phyloP scores from a whole-genome alignment of 2,113 vertebrate genomes.

The Heterotis niloticus region DNA sequence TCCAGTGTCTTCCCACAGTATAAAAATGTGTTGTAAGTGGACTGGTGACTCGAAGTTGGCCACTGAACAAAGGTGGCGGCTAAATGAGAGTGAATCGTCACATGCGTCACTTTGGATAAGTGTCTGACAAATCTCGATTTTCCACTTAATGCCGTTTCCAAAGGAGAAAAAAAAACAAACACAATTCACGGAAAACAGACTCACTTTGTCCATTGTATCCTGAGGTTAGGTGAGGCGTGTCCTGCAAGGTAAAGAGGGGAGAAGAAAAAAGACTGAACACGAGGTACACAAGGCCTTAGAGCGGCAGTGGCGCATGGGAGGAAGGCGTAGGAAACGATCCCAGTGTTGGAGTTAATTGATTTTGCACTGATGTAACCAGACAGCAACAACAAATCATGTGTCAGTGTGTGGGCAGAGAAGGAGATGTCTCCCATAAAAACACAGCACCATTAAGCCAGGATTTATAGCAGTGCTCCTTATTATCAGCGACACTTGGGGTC shows the following conservation, averaged over 20 bases:
- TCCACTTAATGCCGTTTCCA: no score
- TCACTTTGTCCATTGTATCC: conserved; percentile 91
- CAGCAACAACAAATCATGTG: conserved; percentile 36
- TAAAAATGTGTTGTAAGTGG: no score
- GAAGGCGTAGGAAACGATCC: conserved; percentile 14
- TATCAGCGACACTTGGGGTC: conserved; percentile 36
- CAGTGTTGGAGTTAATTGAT: conserved; percentile 50
- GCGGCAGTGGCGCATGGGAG: conserved; percentile 5
- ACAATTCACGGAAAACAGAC: conserved; percentile 49
- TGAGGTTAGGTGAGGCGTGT: conserved; percentile 84
- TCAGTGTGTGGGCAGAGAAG: conserved; percentile 30
- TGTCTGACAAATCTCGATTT: no score
- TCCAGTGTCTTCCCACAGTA: no score
- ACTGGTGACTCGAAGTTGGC: no score
- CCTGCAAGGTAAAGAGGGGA: conserved; percentile 65
- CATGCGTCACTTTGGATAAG: no score
- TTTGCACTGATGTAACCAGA: conserved; percentile 53
- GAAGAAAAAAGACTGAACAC: conserved; percentile 40
- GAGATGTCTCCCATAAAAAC: conserved; percentile 22
- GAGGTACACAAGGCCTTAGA: conserved; percentile 13
- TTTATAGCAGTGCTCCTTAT: conserved; percentile 41
- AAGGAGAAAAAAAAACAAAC: neutral
- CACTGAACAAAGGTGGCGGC: no score
- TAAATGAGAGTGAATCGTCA: no score
- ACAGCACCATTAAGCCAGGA: conserved; percentile 31